These are phyloP conservation scores for Silurus lanzhouensis DNA, from an alignment of 2,797 vertebrate species.

Conservation along the genomic window DNA sequence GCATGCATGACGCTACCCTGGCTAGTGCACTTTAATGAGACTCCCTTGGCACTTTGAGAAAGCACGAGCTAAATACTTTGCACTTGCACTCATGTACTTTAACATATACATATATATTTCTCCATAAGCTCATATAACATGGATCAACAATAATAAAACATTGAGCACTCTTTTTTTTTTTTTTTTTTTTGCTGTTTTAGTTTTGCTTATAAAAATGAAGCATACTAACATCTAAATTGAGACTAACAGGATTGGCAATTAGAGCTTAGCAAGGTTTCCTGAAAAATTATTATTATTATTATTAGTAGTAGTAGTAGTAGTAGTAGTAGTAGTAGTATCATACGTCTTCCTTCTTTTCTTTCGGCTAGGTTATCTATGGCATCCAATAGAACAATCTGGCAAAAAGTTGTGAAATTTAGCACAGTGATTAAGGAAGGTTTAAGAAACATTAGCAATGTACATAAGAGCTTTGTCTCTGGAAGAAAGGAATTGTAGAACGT, in stretches of 20 bases:
- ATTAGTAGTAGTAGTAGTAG: background rate
- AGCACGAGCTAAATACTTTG: constrained; percentile 49
- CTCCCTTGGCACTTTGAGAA: constrained; percentile 49
- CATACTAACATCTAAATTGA: background rate
- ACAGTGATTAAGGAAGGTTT: too few species aligned
- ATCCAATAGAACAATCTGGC: too few species aligned
- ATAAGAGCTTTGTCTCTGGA: too few species aligned
- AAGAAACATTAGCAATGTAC: too few species aligned
- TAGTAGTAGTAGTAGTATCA: too few species aligned
- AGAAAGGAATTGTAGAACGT: too few species aligned
- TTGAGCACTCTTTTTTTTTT: constrained; percentile 13
- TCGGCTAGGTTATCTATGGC: too few species aligned
- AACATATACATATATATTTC: constrained; percentile 49
- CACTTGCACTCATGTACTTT: constrained; percentile 60
- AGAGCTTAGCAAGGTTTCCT: background rate
- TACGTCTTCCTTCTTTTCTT: too few species aligned
- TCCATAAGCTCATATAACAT: constrained; percentile 62
- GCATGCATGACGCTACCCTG: constrained; percentile 61
- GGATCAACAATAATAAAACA: constrained; percentile 57
- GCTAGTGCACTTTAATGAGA: constrained; percentile 58
- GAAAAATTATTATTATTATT: too few species aligned
- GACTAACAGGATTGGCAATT: background rate
- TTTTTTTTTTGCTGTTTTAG: constrained; percentile 23
- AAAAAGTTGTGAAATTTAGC: too few species aligned
- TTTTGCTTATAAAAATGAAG: background rate